A percentile compares a stretch with the other conserved stretches of the same genome.
Evolutionary conservation across 2,797 vertebrate species (phyloP).

Genomic region (Chaunax sp.): DNA sequence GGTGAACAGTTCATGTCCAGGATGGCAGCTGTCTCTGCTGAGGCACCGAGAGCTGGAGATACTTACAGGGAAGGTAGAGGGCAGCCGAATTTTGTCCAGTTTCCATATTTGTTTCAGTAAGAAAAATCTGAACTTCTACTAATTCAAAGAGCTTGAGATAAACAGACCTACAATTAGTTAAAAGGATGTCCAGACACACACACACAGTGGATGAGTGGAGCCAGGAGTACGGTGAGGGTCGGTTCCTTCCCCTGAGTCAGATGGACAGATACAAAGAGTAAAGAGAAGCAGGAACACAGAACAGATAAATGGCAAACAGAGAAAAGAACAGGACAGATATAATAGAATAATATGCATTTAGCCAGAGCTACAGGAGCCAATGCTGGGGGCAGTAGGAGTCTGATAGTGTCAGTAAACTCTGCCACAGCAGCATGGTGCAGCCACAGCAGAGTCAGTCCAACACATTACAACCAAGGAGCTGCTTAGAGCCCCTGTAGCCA

Average conservation of each 20-base stretch:
- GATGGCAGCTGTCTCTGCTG: too few relatives aligned
- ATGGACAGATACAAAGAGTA: constrained; percentile 69
- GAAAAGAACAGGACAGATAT: constrained; percentile 65
- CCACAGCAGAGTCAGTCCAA: constrained; percentile 26
- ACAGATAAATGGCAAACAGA: constrained; percentile 70
- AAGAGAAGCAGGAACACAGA: constrained; percentile 57
- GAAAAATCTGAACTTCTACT: too few relatives aligned
- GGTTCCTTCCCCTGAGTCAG: constrained; percentile 62
- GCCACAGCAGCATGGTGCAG: constrained; percentile 45
- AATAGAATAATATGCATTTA: constrained; percentile 78
- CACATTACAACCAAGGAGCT: too few relatives aligned
- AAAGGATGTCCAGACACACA: constrained; percentile 4
- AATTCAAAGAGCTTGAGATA: background rate
- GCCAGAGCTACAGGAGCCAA: constrained; percentile 62
- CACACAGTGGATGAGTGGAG: constrained; percentile 49
- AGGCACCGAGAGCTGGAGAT: too few relatives aligned
- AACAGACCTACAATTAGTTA: background rate
- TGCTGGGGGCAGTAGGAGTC: constrained; percentile 63
- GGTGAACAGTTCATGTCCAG: too few relatives aligned
- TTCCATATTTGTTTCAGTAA: too few relatives aligned
- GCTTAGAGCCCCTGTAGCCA: too few relatives aligned
- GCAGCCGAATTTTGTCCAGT: too few relatives aligned
- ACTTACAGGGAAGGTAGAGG: too few relatives aligned
- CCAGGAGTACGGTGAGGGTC: constrained; percentile 55
- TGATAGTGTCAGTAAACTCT: constrained; percentile 47